Evolutionary conservation across 2,113 vertebrate genomes (phyloP), one percentile per base, ranked within the genome.

Genomic region (Callipepla squamata): DNA sequence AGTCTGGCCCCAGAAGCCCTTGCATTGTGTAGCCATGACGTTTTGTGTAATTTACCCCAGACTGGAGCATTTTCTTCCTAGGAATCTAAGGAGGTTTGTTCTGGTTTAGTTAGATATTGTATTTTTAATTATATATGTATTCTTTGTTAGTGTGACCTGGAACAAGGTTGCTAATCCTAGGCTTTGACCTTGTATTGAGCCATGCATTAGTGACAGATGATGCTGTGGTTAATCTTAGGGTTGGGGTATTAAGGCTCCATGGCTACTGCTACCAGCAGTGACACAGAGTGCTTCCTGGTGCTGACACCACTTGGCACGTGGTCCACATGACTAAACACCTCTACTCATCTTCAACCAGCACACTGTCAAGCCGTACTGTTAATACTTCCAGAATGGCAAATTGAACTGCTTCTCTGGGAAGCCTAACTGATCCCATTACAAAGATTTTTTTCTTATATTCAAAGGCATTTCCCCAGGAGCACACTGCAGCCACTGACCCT

Each of bases 341-440:
- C 38, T 74, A 44, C 63, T 8, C 11, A 73, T 42, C n/a, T 79
- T 51, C 78, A 74, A 6, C 10, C 36, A 88, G 53, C 19, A 11
- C 28, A 13, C 32, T 69, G 78, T 38, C 36, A 87, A 79, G 69
- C 38, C 7, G 1, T 5, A 16, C 36, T 13, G 44, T 0, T 0
- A 85, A 11, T 69, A 84, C 7, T 65, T 91, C 44, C 36, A 61
- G 32, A 1, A 8, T 36, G 32, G 36, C 11, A 45, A 78, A 84
- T 76, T 61, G 74, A 14, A 48, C 18, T 45, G n/a, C 40, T 72
- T 89, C 30, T 26, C 62, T n/a, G 14, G 47, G 44, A 61, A 80
- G 73, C 25, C 32, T 85, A 44, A 58, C 22, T 0, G 0, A 78
- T 25, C 5, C 8, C 36, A 23, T 0, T 2, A 1, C 23, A 53